phyloP scores from a whole-genome alignment of 2,113 vertebrate genomes.

The Thunnus thynnus region DNA sequence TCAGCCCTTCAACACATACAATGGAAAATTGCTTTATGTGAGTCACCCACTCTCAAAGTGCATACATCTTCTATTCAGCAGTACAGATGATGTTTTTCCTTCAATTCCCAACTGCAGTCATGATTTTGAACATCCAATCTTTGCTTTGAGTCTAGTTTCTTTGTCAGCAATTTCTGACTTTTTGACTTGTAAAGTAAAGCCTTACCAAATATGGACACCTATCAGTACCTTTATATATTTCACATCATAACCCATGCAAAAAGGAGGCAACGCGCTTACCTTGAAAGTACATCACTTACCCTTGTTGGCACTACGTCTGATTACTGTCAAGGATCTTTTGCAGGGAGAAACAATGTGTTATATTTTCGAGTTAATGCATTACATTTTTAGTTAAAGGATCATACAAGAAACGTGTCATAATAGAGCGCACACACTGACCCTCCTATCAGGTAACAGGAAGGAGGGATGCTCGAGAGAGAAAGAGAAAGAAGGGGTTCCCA shows the following conservation, averaged over 20 bases:
- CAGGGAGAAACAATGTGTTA: conserved; percentile 39
- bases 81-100: conserved; percentile 7
- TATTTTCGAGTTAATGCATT: not conserved
- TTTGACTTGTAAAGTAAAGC: not conserved
- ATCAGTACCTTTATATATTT: conserved; percentile 12
- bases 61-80: not conserved
- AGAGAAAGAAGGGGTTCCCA: not conserved
- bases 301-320: conserved; percentile 46
- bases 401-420: not conserved
- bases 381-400: conserved; percentile 10
- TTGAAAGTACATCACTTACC: conserved; percentile 66
- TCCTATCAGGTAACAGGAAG: not conserved
- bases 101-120: not conserved
- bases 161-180: not conserved
- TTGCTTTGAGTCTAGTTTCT: not conserved
- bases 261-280: conserved; percentile 39
- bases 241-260: conserved; percentile 2
- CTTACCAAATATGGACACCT: not conserved
- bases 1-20: conserved; percentile 14
- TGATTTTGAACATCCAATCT: not conserved
- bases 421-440: not conserved
- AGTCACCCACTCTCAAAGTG: not conserved
- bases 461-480: conserved; percentile 13
- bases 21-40: conserved; percentile 4
- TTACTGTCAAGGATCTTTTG: conserved; percentile 34